These are phyloP conservation scores for Camponotus pennsylvanicus DNA, from an alignment of 1,140 invertebrate genomes.

Conservation along the genomic window DNA sequence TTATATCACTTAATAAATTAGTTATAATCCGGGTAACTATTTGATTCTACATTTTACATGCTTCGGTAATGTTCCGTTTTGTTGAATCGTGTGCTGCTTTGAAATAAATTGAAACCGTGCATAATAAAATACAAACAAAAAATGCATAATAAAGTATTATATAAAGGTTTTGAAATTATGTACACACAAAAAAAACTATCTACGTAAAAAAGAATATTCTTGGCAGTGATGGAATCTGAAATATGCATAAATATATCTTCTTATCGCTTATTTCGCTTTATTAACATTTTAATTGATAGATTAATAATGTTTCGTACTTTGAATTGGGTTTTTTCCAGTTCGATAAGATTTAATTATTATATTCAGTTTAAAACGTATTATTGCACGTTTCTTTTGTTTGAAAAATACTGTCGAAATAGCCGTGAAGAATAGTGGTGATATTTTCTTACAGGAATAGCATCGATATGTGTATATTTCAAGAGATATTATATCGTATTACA, in stretches of 20 bases:
- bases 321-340: neutral
- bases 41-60: constrained; percentile 13
- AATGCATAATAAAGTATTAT: neutral
- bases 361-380: neutral
- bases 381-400: neutral
- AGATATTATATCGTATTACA: constrained; percentile 52
- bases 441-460: constrained; percentile 31
- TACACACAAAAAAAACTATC: neutral
- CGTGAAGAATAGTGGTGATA: constrained; percentile 36
- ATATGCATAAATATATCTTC: neutral
- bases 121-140: too few relatives aligned
- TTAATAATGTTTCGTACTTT: neutral
- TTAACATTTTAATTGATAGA: neutral
- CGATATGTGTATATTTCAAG: constrained; percentile 41
- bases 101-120: neutral
- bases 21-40: constrained; percentile 12
- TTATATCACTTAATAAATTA: neutral
- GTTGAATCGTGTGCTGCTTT: neutral
- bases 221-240: too few relatives aligned
- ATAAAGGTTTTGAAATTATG: neutral
- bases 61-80: neutral
- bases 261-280: neutral
- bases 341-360: neutral
- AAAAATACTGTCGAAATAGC: constrained; percentile 32
- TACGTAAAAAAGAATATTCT: neutral